Evolutionary conservation across 2,797 vertebrate genomes (phyloP), one percentile per base, ranked within the genome.

Genomic region (Hemibagrus guttatus): DNA sequence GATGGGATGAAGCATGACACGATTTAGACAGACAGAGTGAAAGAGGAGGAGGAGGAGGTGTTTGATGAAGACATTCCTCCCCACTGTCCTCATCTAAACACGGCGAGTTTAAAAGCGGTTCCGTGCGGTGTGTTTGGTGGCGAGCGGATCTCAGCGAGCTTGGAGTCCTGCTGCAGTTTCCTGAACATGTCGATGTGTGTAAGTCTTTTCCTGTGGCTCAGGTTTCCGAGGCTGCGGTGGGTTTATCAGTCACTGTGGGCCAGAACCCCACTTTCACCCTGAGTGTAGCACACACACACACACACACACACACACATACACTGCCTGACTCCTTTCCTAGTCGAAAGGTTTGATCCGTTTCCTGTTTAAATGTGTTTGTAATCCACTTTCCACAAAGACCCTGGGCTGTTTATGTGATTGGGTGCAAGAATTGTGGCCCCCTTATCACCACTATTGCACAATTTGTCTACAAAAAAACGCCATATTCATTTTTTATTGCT

Each of bases 61-160:
- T 89, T 93, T 93, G 89, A 94, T 91, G 91, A 90, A 89, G 90
- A 93, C 94, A 96, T 96, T 96, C 94, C 93, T 95, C 84, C 14
- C 69, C 87, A 54, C 90, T 95, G 94, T 89, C 92, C 93, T 96
- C 95, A 95, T 96, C 92, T 95, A 96, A 96, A 96, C 95, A 96
- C 89, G 91, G 92, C 92, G 94, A 95, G 93, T 95, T 58, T 95
- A 92, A 94, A 94, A 92, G 95, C 90, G 92, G 93, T 92, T 58
- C 92, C 17, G 89, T 80, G 92, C 88, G 83, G 88, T 92, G 93
- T 92, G 93, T 93, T 94, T 94, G 94, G 94, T 95, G 95, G 95
- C 93, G 28, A n/a, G 93, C 91, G 91, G 93, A 92, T 95, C 93
- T 93, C 91, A 94, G 92, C 86, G 88, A 90, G 91, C 91, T 91